Base-by-base conservation (phyloP, 2,797 vertebrate genomes). In the Pyrocephalus nanus region DNA sequence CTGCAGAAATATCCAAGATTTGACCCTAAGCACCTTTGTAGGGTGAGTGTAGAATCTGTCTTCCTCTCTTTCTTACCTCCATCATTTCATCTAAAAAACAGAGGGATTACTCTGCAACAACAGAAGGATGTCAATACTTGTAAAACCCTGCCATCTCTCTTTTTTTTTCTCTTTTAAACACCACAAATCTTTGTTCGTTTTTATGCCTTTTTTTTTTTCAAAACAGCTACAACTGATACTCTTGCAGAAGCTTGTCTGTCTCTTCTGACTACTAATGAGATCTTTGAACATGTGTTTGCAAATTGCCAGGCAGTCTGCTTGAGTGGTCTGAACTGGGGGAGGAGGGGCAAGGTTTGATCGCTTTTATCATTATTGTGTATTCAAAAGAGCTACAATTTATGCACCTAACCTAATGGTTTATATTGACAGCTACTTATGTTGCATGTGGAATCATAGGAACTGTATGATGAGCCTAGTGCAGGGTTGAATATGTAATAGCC, bases 261-360 rank as follows among this genome's bases (percentile, higher is more conserved):
- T 95, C 79, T 88, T 92, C 82, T 93, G 95, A 95, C 90, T 96
- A 26, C 93, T 94, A 94, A 95, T 95, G 93, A 96, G 95, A 69
- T 94, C 29, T 88, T 82, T 78, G 77, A 96, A 84, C 92, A 84
- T 58, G 80, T 95, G 92, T 92, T 95, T 6, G 4, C 81, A 91
- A 93, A 93, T 94, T 96, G 88, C 77, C 86, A 94, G 57, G 78
- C 96, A 88, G 85, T 86, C 87, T 92, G 87, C 91, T 82, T 85
- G 84, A 92, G 89, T 91, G 69, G 81, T 83, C 81, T 79, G 61
- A 85, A 64, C 0, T 87, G 75, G 40, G 57, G 75, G 81, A 93
- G 87, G 89, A 84, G 58, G 48, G 74, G 64, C 43, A 57, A 64
- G 60, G 65, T 53, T 92, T 75, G 64, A 90, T 92, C 62, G 43